Base-by-base conservation (phyloP, 2,888 invertebrate genomes). In the Zonitis immaculata region DNA sequence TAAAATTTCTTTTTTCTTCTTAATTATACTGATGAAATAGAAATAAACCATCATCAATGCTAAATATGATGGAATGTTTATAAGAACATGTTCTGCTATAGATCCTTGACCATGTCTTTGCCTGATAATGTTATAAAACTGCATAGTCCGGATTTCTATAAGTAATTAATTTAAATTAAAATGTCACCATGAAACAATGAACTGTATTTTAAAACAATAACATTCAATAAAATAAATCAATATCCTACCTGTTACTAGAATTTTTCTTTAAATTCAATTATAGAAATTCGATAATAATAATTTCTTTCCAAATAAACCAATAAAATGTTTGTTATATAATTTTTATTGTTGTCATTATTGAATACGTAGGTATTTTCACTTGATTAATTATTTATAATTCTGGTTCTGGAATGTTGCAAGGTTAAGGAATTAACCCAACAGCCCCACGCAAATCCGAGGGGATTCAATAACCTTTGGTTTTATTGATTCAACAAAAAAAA, bases 121-220 rank as follows among this genome's bases (percentile, higher is more conserved):
- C 16, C 35, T 35, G 35, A 35, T 35, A 35, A 32, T 35, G 35
- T 35, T 35, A 35, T 35, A 35, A 16, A 35, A 35, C 18, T 18
- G 35, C 35, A 35, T 35, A 35, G 35, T 35, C 35, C 18, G 16
- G 44, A 26, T 28, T 44, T 44, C 44, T 28, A 44, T 27, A 44
- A 28, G 25, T 44, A 44, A 44, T 44, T 44, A 44, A 44, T 44
- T 44, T 28, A 44, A 44, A 44, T 28, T n/a, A 27, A 44, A 35
- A 44, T 44, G 44, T 28, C 27, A 44, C 28, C 28, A 44, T 27
- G 44, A 44, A 44, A 44, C 44, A 44, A 44, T 44, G 44, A 44
- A 44, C 44, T 44, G 26, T 44, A 35, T 14, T 5, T 6, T 6
- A 32, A 32, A 32, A 14, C 30, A 14, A 30, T n/a, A 6, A 30